phyloP scores from a whole-genome alignment of 2,113 vertebrate species.

The Smithornis capensis region DNA sequence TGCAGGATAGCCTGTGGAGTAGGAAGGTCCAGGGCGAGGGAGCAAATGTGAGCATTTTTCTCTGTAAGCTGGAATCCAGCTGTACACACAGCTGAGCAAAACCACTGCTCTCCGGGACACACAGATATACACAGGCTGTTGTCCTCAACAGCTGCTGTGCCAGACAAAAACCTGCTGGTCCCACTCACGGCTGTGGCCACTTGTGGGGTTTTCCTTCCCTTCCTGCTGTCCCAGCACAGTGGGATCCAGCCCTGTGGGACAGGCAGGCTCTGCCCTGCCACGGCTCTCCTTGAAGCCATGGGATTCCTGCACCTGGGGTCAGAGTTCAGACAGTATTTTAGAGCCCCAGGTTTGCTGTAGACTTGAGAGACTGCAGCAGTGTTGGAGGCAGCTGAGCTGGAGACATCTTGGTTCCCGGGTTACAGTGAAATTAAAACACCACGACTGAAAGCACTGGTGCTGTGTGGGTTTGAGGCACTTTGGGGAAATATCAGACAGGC shows the following conservation, averaged over 20 bases:
- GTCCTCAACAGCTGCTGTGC: neutral
- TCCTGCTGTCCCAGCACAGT: fast-evolving
- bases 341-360: neutral
- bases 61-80: neutral
- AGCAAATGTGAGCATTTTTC: neutral
- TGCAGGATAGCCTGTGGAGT: fast-evolving
- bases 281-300: fast-evolving
- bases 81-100: neutral
- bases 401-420: neutral
- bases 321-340: neutral
- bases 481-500: neutral
- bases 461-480: neutral
- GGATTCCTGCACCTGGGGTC: neutral
- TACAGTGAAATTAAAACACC: neutral
- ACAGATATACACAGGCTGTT: neutral
- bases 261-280: fast-evolving
- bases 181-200: fast-evolving
- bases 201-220: fast-evolving
- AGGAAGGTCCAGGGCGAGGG: neutral
- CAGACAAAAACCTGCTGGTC: neutral
- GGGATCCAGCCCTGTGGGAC: neutral
- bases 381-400: neutral
- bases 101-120: neutral
- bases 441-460: fast-evolving
- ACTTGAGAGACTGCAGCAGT: neutral